Evolutionary conservation across 2,113 vertebrate species (phyloP), one percentile per base, ranked within the genome.

Genomic region (Podarcis cretensis): DNA sequence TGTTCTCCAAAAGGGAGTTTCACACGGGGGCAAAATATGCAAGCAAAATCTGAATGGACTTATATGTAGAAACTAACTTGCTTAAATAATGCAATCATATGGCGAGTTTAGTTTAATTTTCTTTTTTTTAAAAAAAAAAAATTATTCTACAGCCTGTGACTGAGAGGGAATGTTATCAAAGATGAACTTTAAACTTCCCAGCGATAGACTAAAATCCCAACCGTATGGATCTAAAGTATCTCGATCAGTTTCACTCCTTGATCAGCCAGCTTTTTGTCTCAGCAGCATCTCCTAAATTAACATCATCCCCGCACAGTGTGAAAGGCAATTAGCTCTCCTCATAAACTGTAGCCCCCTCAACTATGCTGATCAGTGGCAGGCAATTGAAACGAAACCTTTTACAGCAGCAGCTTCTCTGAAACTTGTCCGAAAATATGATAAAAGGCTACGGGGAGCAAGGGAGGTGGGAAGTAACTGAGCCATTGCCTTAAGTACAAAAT

Each of bases 21-120:
- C 7, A 4, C 86, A 90, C 59, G 75, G 1, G 89, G 37, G 0
- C 1, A 2, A 63, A 81, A 20, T n/a, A 63, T 63, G 20, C 21
- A 83, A 48, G 40, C 21, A 54, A 27, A 89, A 87, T 71, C 0
- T 10, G 77, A 37, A 68, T 5, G 23, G 21, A 16, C 6, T 3
- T 27, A 48, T 30, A 37, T 7, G n/a, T 12, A 83, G 6, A 75
- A 0, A 2, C n/a, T 0, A 2, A 1, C 12, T 3, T 40, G 37
- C 54, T 48, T 86, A 76, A 87, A 12, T 32, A 13, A 63, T 71
- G 23, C 89, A 54, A 76, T 90, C 25, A 89, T 37, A 23, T 7
- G 21, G 66, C 35, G 37, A 87, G 7, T 0, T 86, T 87, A 4
- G 40, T 0, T 73, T 79, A 35, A 75, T 66, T 32, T 37, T 77